Percentiles rank a stretch among this genome's conserved stretches.
Evolutionary conservation across 2,888 invertebrate genomes (phyloP).

Genomic region (Nineta flava): DNA sequence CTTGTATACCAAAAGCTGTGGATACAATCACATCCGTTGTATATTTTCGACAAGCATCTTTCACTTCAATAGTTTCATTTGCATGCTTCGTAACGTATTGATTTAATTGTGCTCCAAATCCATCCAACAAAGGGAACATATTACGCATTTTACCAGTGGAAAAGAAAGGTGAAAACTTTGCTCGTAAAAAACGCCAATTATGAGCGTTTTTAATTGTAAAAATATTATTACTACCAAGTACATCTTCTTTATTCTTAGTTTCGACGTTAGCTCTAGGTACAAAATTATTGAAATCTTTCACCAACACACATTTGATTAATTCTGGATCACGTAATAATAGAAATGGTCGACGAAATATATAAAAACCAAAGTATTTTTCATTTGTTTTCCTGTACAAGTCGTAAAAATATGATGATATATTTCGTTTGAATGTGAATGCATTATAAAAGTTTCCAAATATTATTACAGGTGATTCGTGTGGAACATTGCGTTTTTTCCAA

Average conservation of each 20-base stretch:
- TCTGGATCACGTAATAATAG: constrained; percentile 30
- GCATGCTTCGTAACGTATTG: background rate
- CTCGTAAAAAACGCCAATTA: constrained; percentile 29
- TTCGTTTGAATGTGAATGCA: background rate
- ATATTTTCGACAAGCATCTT: constrained; percentile 15
- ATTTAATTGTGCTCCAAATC: constrained; percentile 13
- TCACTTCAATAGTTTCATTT: constrained; percentile 16
- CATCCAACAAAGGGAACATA: constrained; percentile 27
- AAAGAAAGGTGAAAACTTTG: constrained; percentile 30
- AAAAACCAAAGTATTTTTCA: constrained; percentile 28
- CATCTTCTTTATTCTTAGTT: constrained; percentile 22
- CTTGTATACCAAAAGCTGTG: constrained; percentile 31
- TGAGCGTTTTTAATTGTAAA: constrained; percentile 27
- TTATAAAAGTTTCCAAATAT: background rate
- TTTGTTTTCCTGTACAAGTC: background rate
- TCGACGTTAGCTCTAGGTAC: constrained; percentile 27
- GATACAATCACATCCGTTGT: constrained; percentile 30
- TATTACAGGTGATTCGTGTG: background rate
- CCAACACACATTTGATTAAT: constrained; percentile 28
- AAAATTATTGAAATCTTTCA: constrained; percentile 32
- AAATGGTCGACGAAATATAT: constrained; percentile 30
- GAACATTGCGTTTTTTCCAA: background rate
- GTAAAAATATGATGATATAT: background rate
- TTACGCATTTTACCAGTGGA: constrained; percentile 31
- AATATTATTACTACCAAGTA: constrained; percentile 25